These are phyloP conservation scores for Drosophila algonquin DNA, from an alignment of 2,888 invertebrate species.

Conservation along the genomic window DNA sequence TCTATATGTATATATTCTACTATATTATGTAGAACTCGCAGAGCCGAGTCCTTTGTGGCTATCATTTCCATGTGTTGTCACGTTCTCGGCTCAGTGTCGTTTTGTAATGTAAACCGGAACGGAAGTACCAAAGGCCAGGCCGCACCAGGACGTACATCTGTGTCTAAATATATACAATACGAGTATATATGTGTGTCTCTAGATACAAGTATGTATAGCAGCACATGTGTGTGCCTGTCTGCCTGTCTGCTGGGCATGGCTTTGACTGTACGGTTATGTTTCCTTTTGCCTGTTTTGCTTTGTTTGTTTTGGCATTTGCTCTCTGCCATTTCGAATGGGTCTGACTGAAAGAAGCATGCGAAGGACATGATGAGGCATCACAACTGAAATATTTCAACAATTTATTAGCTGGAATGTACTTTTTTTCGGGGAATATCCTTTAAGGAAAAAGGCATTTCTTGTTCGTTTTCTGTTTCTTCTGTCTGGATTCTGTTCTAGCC, in stretches of 20 bases:
- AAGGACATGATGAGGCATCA: constrained; percentile 59
- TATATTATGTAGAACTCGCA: neutral
- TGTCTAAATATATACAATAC: constrained; percentile 20
- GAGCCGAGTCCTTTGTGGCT: constrained; percentile 65
- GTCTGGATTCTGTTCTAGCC: neutral
- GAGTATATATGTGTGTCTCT: constrained; percentile 9
- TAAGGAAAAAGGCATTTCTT: neutral
- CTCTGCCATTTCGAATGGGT: constrained; percentile 36
- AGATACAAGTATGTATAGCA: neutral
- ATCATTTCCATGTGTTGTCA: constrained; percentile 54
- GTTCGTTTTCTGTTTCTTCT: neutral
- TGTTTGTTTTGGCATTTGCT: constrained; percentile 25
- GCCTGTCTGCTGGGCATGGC: constrained; percentile 39
- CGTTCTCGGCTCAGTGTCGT: constrained; percentile 35
- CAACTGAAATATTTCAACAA: constrained; percentile 51
- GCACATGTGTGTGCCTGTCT: constrained; percentile 16
- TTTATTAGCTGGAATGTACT: constrained; percentile 29
- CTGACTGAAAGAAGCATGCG: constrained; percentile 37
- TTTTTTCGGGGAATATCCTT: neutral
- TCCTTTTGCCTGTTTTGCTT: constrained; percentile 32
- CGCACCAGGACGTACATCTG: constrained; percentile 36
- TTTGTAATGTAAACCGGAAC: constrained; percentile 59
- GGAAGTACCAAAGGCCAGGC: constrained; percentile 61
- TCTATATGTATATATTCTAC: constrained; percentile 7
- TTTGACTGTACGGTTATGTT: constrained; percentile 25